Conservation (phyloP, 1,140 invertebrate species). For the Listronotus bonariensis region DNA sequence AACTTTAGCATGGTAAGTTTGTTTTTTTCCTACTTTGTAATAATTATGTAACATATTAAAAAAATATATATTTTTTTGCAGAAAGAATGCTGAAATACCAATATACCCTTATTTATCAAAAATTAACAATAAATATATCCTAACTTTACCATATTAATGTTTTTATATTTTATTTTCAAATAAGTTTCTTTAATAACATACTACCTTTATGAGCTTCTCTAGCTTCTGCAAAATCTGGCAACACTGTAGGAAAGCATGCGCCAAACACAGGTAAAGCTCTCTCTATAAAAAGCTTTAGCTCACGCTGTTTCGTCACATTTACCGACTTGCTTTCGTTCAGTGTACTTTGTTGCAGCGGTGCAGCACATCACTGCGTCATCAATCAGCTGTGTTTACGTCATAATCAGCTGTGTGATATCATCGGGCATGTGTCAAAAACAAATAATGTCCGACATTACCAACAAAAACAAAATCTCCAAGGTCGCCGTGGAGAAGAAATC, state of each 20-base stretch:
- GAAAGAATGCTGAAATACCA: too few species aligned
- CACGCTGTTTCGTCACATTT: slow-evolving; percentile 25
- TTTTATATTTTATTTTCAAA: too few species aligned
- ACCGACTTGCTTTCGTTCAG: slow-evolving; percentile 1
- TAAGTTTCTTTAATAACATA: not conserved
- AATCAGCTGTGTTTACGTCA: slow-evolving; percentile 25
- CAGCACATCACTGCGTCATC: not conserved
- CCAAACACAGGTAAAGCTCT: slow-evolving; percentile 33
- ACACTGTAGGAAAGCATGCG: slow-evolving; percentile 27
- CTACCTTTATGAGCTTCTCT: not conserved
- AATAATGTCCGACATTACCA: slow-evolving; percentile 25
- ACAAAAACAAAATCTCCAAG: slow-evolving; percentile 36
- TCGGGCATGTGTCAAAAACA: slow-evolving; percentile 42
- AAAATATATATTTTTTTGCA: too few species aligned
- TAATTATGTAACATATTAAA: too few species aligned
- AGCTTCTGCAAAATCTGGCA: slow-evolving; percentile 10
- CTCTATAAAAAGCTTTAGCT: slow-evolving; percentile 31
- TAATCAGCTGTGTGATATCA: slow-evolving; percentile 32
- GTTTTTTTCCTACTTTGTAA: too few species aligned
- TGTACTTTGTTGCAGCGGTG: slow-evolving; percentile 2
- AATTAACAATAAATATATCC: too few species aligned
- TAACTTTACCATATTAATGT: too few species aligned
- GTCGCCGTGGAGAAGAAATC: slow-evolving; percentile 34
- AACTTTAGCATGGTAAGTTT: too few species aligned
- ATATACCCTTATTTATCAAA: too few species aligned